Conservation (phyloP, 2,888 invertebrate genomes). For the Cosmia trapezina region DNA sequence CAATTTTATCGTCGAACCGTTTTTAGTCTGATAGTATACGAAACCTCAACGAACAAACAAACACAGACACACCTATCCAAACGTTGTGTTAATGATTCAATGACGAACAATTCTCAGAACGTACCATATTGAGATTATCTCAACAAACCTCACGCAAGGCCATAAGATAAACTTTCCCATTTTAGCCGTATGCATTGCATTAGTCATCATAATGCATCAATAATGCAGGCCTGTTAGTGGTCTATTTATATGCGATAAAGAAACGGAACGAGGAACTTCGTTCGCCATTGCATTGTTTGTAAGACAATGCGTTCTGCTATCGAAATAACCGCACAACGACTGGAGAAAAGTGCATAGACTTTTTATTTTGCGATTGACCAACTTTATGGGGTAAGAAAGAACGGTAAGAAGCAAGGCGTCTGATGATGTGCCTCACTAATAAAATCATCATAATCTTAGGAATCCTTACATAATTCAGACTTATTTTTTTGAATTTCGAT, state of each 20-base stretch:
- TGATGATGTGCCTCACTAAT: constrained; percentile 1
- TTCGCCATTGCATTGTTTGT: constrained; percentile 42
- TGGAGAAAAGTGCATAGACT: constrained; percentile 40
- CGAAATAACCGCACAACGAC: constrained; percentile 38
- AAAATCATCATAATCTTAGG: background rate
- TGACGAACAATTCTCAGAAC: constrained; percentile 55
- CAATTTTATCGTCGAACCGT: background rate
- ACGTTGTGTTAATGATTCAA: constrained; percentile 34
- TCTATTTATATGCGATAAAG: constrained; percentile 46
- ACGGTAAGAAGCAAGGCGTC: background rate
- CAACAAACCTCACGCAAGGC: constrained; percentile 35
- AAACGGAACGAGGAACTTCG: constrained; percentile 38
- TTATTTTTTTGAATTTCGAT: background rate
- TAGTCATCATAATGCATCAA: constrained; percentile 59
- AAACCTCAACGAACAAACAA: background rate
- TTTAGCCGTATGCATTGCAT: constrained; percentile 38
- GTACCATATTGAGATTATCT: constrained; percentile 53
- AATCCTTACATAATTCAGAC: too few species aligned
- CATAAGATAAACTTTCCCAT: constrained; percentile 58
- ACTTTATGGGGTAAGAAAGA: constrained; percentile 25
- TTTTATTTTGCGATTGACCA: constrained; percentile 46
- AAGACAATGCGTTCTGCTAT: constrained; percentile 45
- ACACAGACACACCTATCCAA: constrained; percentile 18
- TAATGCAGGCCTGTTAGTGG: constrained; percentile 37
- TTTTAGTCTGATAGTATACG: background rate